Base-by-base conservation (phyloP, 2,797 vertebrate species). In the Malacoctenus gilli region DNA sequence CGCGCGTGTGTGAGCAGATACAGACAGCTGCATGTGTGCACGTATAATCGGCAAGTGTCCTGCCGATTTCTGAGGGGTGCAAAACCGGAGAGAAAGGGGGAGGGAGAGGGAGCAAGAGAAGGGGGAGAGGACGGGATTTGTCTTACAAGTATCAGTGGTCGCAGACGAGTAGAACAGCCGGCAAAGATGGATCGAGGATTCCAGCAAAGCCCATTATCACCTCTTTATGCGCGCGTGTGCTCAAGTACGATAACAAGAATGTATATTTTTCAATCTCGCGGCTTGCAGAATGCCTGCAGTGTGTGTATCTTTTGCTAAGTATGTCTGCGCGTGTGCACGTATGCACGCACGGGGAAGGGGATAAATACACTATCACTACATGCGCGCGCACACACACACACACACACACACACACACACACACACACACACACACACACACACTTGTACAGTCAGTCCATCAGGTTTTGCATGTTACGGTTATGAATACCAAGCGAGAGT, bases 401-500 rank as follows among this genome's bases (percentile, higher is more conserved):
- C 46, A 51, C 18, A 20, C 39, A 58, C 52, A 50, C 39, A 51
- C 37, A 52, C 50, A 62, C 40, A 39, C 41, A 37, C 32, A 53
- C 23, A 50, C 38, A 59, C 39, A 30, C 37, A 39, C 50, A 48
- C 35, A 38, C 50, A 52, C 16, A 44, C 23, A 48, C 16, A 13
- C 16, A 53, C 22, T 31, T 53, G 38, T 48, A 50, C 40, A 66
- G 35, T 37, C 14, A 19, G 66, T 53, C 66, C 46, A 49, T 80
- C 73, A 79, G 74, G 51, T 75, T 81, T 61, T 70, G 60, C 68
- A 81, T 73, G 65, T 73, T 79, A 77, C 82, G 79, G 83, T 85
- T 82, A 78, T 88, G 88, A 89, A 89, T 88, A 86, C 83, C 79
- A 85, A 89, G 74, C 68, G 68, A 82, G 69, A 78, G 53, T 77